A percentile compares a stretch with the other conserved stretches of the same genome.
These are phyloP conservation scores for Raja brachyura DNA, from an alignment of 2,113 vertebrate species.

Conservation along the genomic window DNA sequence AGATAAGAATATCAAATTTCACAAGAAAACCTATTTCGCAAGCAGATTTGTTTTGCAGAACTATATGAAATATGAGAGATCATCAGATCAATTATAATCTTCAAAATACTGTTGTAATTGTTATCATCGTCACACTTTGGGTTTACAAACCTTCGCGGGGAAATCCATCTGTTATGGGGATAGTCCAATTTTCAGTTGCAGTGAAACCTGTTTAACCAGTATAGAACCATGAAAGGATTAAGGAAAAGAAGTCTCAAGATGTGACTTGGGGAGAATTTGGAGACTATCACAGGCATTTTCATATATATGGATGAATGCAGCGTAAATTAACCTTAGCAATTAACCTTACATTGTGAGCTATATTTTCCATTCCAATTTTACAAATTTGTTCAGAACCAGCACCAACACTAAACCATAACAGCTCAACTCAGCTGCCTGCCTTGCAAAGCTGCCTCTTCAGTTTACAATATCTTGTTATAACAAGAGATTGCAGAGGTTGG, in stretches of 20 bases:
- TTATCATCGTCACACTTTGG: background rate
- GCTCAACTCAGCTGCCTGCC: too few relatives aligned
- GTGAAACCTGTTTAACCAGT: background rate
- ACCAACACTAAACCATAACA: background rate
- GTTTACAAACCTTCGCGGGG: background rate
- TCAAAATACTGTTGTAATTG: background rate
- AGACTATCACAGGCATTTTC: too few relatives aligned
- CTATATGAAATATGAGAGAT: background rate
- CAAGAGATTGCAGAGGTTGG: too few relatives aligned
- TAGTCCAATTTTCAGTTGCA: background rate
- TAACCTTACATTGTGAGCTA: background rate
- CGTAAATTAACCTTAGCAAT: background rate
- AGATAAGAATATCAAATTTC: background rate
- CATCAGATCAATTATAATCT: background rate
- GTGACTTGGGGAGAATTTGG: too few relatives aligned
- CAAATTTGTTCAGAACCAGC: background rate
- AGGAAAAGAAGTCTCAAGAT: too few relatives aligned
- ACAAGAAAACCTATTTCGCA: background rate
- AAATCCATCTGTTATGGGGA: background rate
- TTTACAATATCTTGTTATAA: background rate
- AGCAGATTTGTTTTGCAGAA: background rate
- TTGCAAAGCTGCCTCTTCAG: background rate
- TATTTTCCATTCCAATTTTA: background rate
- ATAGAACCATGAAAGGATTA: too few relatives aligned
- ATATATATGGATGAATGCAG: background rate